phyloP scores from a whole-genome alignment of 2,113 vertebrate genomes.

The Proterorhinus semilunaris region DNA sequence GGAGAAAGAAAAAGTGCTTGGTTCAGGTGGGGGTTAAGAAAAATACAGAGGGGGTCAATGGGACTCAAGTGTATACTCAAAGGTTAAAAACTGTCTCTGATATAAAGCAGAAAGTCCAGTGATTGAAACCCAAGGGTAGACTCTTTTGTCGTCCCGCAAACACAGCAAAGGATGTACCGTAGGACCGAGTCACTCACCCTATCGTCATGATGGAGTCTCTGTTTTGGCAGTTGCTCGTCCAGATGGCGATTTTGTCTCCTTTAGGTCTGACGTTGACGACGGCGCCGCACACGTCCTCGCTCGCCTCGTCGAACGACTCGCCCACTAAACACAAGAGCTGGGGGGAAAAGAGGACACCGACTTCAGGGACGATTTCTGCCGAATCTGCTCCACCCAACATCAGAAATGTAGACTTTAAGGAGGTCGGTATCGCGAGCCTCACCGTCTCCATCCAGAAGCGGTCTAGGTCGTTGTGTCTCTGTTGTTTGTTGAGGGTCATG shows the following conservation, averaged over 20 bases:
- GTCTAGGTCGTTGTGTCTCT: slow-evolving; percentile 82
- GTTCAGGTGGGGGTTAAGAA: too few species aligned
- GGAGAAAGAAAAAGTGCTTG: too few species aligned
- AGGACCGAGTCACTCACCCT: slow-evolving; percentile 62
- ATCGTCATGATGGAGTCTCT: slow-evolving; percentile 82
- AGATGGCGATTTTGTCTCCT: slow-evolving; percentile 83
- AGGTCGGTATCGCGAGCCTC: slow-evolving; percentile 4
- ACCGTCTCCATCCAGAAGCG: slow-evolving; percentile 84
- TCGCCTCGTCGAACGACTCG: slow-evolving; percentile 81
- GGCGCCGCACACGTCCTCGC: slow-evolving; percentile 81
- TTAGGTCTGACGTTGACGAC: slow-evolving; percentile 83
- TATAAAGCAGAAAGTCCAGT: too few species aligned
- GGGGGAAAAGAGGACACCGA: slow-evolving; percentile 13
- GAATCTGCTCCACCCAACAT: too few species aligned
- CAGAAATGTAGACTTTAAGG: too few species aligned
- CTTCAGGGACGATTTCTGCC: neutral
- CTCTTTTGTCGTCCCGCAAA: too few species aligned
- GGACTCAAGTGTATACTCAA: too few species aligned
- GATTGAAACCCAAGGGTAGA: too few species aligned
- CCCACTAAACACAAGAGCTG: slow-evolving; percentile 84
- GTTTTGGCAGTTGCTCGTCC: slow-evolving; percentile 84
- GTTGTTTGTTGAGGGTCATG: slow-evolving; percentile 82
- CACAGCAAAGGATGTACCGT: too few species aligned
- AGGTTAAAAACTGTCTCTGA: too few species aligned
- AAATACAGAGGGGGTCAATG: too few species aligned